These are phyloP conservation scores for Oscheius sp. DNA, from an alignment of 1,140 invertebrate genomes.

Conservation along the genomic window DNA sequence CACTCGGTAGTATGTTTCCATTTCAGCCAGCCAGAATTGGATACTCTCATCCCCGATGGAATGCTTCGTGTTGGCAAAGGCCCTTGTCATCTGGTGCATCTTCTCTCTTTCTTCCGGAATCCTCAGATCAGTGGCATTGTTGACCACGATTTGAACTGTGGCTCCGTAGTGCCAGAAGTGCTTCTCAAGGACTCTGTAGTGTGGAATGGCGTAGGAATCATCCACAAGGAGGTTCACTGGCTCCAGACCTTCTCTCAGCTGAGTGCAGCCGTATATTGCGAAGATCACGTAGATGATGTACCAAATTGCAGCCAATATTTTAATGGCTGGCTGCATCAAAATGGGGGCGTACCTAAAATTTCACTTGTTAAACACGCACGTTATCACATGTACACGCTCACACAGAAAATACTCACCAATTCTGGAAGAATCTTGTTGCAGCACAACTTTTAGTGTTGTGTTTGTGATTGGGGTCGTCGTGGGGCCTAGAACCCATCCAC, in stretches of 20 bases:
- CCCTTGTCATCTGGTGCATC: conserved; percentile 73
- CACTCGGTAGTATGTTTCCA: conserved; percentile 75
- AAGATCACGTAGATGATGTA: conserved; percentile 52
- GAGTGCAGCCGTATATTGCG: conserved; percentile 56
- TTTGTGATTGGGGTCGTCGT: conserved; percentile 41
- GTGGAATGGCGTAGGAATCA: conserved; percentile 60
- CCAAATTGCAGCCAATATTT: conserved; percentile 50
- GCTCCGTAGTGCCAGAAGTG: conserved; percentile 62
- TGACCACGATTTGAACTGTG: conserved; percentile 72
- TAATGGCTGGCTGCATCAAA: conserved; percentile 55
- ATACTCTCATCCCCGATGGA: conserved; percentile 75
- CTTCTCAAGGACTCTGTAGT: conserved; percentile 55
- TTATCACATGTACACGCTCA: neutral
- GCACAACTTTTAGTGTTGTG: conserved; percentile 29
- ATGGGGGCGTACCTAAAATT: conserved; percentile 53
- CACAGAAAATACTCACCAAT: conserved; percentile 34
- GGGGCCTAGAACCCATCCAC: conserved; percentile 46
- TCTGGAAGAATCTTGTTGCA: conserved; percentile 55
- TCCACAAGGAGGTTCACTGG: conserved; percentile 55
- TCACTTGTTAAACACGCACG: neutral
- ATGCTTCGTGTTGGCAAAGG: conserved; percentile 77
- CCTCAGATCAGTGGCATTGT: conserved; percentile 80
- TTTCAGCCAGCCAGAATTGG: conserved; percentile 84
- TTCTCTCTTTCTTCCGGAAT: conserved; percentile 74
- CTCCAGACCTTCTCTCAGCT: conserved; percentile 57